Evolutionary conservation across 1,140 invertebrate species (phyloP).

Genomic region (Cyclargus thomasi): DNA sequence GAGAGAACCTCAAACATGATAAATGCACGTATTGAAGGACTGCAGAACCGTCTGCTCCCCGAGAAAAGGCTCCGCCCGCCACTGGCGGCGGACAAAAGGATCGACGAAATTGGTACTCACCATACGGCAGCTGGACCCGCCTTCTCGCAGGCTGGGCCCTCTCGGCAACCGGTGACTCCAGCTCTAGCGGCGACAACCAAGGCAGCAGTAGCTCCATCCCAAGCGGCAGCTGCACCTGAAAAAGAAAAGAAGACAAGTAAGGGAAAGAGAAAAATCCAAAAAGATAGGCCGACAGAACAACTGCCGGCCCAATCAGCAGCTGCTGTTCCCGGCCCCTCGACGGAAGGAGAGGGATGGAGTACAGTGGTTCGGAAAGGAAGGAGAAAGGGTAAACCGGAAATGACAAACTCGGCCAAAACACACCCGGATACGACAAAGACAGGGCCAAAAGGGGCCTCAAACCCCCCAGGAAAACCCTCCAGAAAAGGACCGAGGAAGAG

Average conservation of each 20-base stretch:
- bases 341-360: neutral
- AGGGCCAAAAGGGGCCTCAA: too few relatives aligned
- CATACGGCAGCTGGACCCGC: too few relatives aligned
- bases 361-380: neutral
- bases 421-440: neutral
- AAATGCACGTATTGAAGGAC: too few relatives aligned
- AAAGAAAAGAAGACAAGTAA: too few relatives aligned
- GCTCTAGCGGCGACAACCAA: too few relatives aligned
- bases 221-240: neutral
- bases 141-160: too few relatives aligned
- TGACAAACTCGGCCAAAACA: neutral
- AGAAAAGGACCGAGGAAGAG: too few relatives aligned
- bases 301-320: neutral
- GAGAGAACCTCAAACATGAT: neutral
- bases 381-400: neutral
- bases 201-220: too few relatives aligned
- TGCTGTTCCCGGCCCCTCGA: neutral
- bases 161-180: too few relatives aligned
- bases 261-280: neutral
- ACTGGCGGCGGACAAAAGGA: neutral
- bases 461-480: too few relatives aligned
- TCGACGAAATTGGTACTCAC: too few relatives aligned
- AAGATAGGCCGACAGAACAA: neutral
- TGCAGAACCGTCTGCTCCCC: constrained; percentile 5
- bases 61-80: constrained; percentile 5